phyloP scores from a whole-genome alignment of 2,113 vertebrate genomes.

The Callionymus lyra region DNA sequence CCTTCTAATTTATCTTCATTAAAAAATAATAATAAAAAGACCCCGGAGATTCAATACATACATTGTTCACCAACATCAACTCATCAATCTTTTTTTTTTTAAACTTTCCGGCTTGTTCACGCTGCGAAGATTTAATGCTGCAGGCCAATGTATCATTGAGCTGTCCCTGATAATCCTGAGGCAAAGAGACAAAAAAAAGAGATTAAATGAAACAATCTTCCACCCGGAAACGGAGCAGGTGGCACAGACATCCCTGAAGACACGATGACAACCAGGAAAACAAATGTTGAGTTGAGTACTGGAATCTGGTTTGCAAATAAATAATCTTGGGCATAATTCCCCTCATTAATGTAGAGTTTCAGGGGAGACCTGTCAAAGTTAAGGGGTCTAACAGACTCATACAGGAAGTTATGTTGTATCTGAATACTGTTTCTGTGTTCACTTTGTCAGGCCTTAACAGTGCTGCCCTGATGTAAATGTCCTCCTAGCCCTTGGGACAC shows the following conservation, averaged over 20 bases:
- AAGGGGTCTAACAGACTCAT: no score
- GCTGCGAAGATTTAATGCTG: constrained; percentile 17
- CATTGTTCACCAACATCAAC: constrained; percentile 1
- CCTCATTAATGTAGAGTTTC: constrained; percentile 44
- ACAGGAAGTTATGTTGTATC: no score
- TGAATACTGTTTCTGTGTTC: constrained; percentile 4
- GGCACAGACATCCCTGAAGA: constrained; percentile 40
- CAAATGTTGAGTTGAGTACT: constrained; percentile 52
- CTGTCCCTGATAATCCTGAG: constrained; percentile 18
- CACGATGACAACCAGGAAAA: constrained; percentile 47
- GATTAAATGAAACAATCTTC: constrained; percentile 18
- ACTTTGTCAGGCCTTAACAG: constrained; percentile 20
- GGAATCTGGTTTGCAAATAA: constrained; percentile 38
- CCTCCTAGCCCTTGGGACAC: constrained; percentile 24
- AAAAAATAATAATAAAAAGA: neutral
- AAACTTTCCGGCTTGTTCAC: constrained; percentile 24
- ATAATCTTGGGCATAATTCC: constrained; percentile 43
- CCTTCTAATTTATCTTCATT: no score
- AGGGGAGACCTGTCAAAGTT: constrained; percentile 16
- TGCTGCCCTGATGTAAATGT: constrained; percentile 8
- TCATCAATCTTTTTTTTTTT: constrained; percentile 43
- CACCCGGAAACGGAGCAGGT: constrained; percentile 46
- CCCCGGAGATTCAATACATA: neutral
- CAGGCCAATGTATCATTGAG: constrained; percentile 29
- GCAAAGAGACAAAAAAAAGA: constrained; percentile 9